Evolutionary conservation across 1,140 invertebrate species (phyloP).

Genomic region (Apis mellifera): Amel_HAv3.1 CM009934.2:8919501-8920000

Average conservation of each 20-base stretch:
- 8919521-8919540: neutral
- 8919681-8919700: too few relatives aligned
- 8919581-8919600: neutral
- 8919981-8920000: too few relatives aligned
- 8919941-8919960: too few relatives aligned
- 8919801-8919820: neutral
- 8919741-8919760: neutral
- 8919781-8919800: neutral
- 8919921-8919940: neutral
- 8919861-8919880: constrained; percentile 54
- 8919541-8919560: neutral
- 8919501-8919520: constrained; percentile 23
- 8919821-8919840: constrained; percentile 15
- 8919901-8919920: constrained; percentile 55
- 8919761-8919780: neutral
- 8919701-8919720: too few relatives aligned
- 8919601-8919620: neutral
- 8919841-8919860: constrained; percentile 21
- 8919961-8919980: too few relatives aligned
- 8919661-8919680: too few relatives aligned
- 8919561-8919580: neutral
- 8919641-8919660: neutral
- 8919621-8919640: neutral
- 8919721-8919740: too few relatives aligned
- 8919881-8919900: constrained; percentile 53